Evolutionary conservation across 2,888 invertebrate genomes (phyloP).

Genomic region (Pammene fasciana): DNA sequence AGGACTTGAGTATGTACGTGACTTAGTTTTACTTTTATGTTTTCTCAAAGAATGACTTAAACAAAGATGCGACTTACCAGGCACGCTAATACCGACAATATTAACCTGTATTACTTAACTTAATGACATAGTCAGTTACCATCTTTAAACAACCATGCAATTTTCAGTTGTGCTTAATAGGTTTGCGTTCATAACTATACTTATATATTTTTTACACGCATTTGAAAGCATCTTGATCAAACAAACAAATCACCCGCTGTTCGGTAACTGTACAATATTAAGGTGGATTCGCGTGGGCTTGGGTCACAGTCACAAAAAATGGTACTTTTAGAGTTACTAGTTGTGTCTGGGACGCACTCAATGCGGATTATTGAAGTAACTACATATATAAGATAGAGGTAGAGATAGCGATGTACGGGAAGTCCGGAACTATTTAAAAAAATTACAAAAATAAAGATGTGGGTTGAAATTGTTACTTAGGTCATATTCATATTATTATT

Average conservation of each 20-base stretch:
- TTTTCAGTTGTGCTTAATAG: conserved; percentile 7
- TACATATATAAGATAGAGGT: no score
- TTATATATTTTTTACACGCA: conserved; percentile 13
- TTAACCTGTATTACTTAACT: conserved; percentile 30
- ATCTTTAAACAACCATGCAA: conserved; percentile 8
- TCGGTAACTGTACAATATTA: conserved; percentile 36
- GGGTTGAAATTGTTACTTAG: no score
- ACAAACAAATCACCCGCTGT: conserved; percentile 36
- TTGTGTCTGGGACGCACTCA: conserved; percentile 1
- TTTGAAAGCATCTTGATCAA: conserved; percentile 29
- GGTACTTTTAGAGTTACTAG: not conserved
- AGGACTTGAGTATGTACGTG: no score
- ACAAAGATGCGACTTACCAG: no score
- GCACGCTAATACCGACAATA: not conserved
- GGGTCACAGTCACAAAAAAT: conserved; percentile 10
- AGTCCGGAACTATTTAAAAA: no score
- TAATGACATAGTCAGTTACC: not conserved
- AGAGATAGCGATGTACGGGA: no score
- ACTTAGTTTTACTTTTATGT: no score
- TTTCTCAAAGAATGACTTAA: no score
- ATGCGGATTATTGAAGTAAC: not conserved
- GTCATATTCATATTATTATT: no score
- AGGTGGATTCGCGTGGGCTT: conserved; percentile 34
- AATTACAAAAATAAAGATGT: no score
- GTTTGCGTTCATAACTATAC: not conserved